Conservation (phyloP, 2,113 vertebrate genomes). For the Bettongia penicillata region DNA sequence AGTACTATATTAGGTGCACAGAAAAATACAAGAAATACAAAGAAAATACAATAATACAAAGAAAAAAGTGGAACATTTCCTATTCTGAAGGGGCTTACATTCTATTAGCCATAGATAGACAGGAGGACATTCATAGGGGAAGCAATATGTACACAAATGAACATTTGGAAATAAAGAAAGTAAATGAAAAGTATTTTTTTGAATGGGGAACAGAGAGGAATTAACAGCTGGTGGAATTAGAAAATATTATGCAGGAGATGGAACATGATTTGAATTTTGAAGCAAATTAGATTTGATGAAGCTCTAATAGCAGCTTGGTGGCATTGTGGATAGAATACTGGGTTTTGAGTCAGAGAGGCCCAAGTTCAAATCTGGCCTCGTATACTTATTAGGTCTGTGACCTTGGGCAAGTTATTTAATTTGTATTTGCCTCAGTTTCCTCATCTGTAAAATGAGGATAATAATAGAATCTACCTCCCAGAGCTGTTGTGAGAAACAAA, state of each 20-base stretch:
- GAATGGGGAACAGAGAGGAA: neutral
- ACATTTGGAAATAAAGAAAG: neutral
- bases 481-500: neutral
- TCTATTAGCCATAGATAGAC: neutral
- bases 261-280: neutral
- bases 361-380: neutral
- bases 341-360: neutral
- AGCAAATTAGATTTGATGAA: neutral
- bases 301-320: neutral
- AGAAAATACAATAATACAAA: neutral
- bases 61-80: neutral
- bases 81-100: neutral
- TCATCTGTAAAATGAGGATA: neutral
- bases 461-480: neutral
- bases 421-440: neutral
- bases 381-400: neutral
- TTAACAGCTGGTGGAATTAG: neutral
- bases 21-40: neutral
- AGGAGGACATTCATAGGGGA: neutral
- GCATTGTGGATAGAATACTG: neutral
- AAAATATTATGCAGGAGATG: neutral
- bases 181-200: neutral
- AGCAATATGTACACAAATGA: neutral
- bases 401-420: neutral
- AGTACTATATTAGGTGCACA: neutral